These are phyloP conservation scores for Sialia sialis DNA, from an alignment of 2,113 vertebrate species.

Conservation along the genomic window DNA sequence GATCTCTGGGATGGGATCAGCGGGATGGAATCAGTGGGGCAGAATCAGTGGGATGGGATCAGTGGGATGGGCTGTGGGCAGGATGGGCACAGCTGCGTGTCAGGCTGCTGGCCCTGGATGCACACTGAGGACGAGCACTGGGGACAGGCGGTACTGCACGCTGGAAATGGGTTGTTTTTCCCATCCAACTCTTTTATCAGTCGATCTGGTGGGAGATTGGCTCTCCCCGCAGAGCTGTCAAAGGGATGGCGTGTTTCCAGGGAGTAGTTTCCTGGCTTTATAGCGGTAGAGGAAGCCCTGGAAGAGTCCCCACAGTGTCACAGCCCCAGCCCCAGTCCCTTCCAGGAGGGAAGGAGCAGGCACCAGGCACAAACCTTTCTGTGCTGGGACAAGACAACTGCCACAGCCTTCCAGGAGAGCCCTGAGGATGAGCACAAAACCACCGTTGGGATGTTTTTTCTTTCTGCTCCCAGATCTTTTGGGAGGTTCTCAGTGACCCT, in stretches of 20 bases:
- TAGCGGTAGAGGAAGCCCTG: background rate
- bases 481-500: background rate
- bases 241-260: background rate
- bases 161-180: background rate
- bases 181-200: background rate
- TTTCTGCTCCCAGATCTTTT: background rate
- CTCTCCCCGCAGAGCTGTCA: background rate
- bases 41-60: too few relatives aligned
- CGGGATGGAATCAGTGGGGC: too few relatives aligned
- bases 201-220: background rate
- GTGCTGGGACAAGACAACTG: background rate
- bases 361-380: background rate
- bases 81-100: accelerated
- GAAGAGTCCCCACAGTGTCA: accelerated
- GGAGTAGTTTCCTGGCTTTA: background rate
- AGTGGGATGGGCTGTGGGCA: too few relatives aligned
- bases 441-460: accelerated
- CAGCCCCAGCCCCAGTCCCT: background rate
- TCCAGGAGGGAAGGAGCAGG: background rate
- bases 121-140: background rate
- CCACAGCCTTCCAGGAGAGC: background rate
- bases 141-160: background rate
- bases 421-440: background rate
- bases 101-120: background rate
- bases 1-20: too few relatives aligned